A percentile compares a stretch with the other conserved stretches of the same genome.
Conservation (phyloP, 2,113 vertebrate genomes). For the Sturnus vulgaris region DNA sequence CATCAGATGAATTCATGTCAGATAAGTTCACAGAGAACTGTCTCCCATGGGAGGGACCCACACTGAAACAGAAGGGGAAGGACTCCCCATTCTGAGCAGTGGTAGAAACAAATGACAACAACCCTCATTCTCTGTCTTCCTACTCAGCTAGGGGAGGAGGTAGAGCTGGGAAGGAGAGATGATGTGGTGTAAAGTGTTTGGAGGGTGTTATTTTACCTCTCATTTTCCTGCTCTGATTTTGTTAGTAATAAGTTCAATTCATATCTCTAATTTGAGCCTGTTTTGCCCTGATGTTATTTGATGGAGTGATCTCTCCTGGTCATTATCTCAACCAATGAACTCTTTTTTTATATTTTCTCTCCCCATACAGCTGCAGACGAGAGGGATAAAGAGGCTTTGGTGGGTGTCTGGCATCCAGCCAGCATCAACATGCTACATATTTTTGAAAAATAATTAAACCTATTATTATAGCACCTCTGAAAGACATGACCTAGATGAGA, state of each 20-base stretch:
- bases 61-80: too few relatives aligned
- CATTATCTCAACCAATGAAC: not conserved
- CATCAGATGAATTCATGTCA: not conserved
- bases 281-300: not conserved
- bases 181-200: not conserved
- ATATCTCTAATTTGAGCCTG: not conserved
- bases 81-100: not conserved
- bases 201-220: not conserved
- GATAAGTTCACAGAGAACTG: not conserved
- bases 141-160: rapidly evolving
- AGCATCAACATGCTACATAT: not conserved
- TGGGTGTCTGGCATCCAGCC: not conserved
- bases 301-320: not conserved
- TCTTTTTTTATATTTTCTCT: not conserved
- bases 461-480: not conserved
- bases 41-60: not conserved
- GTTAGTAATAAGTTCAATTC: not conserved
- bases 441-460: not conserved
- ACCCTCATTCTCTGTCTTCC: not conserved
- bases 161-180: not conserved
- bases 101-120: not conserved
- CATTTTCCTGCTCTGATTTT: not conserved
- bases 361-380: rapidly evolving
- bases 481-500: not conserved
- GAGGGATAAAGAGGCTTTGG: not conserved